These are phyloP conservation scores for Spinus olivaceus DNA, from an alignment of 2,797 vertebrate species.

Conservation along the genomic window DNA sequence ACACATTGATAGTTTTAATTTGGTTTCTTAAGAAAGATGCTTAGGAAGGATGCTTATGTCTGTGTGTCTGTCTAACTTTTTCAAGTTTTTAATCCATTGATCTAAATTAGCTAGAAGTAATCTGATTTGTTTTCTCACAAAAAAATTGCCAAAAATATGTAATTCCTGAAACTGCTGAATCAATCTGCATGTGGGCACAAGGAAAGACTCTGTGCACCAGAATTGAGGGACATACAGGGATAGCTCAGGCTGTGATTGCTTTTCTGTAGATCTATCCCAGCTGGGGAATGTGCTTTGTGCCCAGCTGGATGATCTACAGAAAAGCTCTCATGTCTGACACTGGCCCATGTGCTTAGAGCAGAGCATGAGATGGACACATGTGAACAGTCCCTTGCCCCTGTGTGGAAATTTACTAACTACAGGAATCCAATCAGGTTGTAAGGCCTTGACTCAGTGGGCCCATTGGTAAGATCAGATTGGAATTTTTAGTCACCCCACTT, in stretches of 20 bases:
- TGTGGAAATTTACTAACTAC: not conserved
- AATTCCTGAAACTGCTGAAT: not conserved
- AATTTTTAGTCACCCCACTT: not conserved
- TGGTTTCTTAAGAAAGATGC: not conserved
- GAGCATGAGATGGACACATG: not conserved
- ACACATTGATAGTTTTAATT: not conserved
- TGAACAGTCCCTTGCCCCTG: not conserved
- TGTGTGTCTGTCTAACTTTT: not conserved
- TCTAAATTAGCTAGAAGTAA: not conserved
- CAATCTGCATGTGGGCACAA: not conserved
- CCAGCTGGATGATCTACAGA: not conserved
- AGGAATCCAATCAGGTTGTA: not conserved
- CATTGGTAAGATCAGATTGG: not conserved
- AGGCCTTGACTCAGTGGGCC: not conserved
- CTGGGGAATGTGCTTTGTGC: not conserved
- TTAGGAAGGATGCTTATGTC: not conserved
- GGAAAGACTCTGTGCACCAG: not conserved
- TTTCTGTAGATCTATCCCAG: not conserved
- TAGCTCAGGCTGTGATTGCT: not conserved
- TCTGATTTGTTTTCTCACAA: not conserved
- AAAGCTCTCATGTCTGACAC: not conserved
- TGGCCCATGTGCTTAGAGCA: not conserved
- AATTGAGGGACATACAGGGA: accelerated
- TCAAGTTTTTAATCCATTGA: not conserved
- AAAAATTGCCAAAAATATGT: not conserved